Percentiles rank a stretch among this genome's conserved stretches.
Conservation (phyloP, 2,888 invertebrate genomes). For the Aethes cnicana region DNA sequence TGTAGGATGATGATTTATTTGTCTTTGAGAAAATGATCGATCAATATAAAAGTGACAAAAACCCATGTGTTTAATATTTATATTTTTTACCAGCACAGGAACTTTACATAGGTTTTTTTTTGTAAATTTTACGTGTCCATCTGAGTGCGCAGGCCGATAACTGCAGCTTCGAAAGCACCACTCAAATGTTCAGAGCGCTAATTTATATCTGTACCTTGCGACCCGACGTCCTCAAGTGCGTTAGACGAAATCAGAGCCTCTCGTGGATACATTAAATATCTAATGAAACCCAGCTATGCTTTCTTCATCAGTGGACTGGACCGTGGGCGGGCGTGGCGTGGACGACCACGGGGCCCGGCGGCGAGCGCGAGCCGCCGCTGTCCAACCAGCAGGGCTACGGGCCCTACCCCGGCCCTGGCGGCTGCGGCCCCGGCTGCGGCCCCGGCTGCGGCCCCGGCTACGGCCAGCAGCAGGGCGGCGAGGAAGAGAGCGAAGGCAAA, state of each 20-base stretch:
- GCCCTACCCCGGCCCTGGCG: constrained; percentile 24
- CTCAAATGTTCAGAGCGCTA: background rate
- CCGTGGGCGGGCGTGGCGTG: constrained; percentile 63
- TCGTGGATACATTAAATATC: constrained; percentile 58
- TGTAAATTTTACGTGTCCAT: background rate
- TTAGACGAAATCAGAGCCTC: constrained; percentile 77
- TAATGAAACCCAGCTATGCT: constrained; percentile 78
- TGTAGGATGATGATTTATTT: no score
- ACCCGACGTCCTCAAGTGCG: constrained; percentile 63
- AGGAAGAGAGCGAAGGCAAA: constrained; percentile 41
- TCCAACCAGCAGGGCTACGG: constrained; percentile 16
- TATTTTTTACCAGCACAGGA: no score
- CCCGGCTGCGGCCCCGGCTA: no score
- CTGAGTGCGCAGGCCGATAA: background rate
- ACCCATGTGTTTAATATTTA: no score
- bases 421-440: no score
- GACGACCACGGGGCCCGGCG: constrained; percentile 28
- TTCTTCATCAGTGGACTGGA: constrained; percentile 74
- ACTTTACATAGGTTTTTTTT: background rate
- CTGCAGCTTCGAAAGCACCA: background rate
- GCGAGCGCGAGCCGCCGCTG: constrained; percentile 5
- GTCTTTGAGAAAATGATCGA: no score
- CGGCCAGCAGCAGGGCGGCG: constrained; percentile 24
- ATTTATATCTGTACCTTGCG: constrained; percentile 40
- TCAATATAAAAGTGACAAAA: no score